A percentile compares a stretch with the other conserved stretches of the same genome.
Conservation (phyloP, 2,797 vertebrate genomes). For the Molossus alvarezi region DNA sequence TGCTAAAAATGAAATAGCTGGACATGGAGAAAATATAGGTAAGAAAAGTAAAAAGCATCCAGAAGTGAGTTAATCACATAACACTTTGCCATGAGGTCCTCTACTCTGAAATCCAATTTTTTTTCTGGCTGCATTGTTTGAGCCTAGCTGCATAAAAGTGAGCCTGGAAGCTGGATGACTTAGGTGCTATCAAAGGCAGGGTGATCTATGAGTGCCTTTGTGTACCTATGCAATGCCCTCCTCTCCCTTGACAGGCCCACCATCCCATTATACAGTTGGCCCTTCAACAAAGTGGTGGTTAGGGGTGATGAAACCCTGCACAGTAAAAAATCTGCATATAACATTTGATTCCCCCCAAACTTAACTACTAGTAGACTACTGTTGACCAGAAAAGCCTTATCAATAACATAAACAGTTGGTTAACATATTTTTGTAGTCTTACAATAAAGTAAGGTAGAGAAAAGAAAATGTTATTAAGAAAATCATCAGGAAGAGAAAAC, state of each 20-base stretch:
- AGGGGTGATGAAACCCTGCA: too few species aligned
- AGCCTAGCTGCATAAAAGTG: neutral
- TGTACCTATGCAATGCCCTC: neutral
- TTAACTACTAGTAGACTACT: neutral
- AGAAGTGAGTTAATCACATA: neutral
- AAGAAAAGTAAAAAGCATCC: slow-evolving; percentile 7
- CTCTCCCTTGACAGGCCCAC: neutral
- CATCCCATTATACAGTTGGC: neutral
- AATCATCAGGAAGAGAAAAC: neutral
- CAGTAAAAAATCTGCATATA: neutral
- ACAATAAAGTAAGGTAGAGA: neutral
- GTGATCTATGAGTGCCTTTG: neutral
- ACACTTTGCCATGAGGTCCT: neutral
- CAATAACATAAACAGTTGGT: neutral
- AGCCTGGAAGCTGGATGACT: neutral
- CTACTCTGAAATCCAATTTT: neutral
- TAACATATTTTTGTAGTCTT: neutral
- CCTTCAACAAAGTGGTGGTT: neutral
- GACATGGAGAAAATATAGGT: slow-evolving; percentile 19
- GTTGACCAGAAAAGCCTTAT: neutral
- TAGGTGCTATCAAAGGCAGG: neutral
- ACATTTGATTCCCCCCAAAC: neutral
- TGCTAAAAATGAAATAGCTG: neutral
- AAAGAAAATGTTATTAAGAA: neutral
- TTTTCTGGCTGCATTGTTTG: slow-evolving; percentile 9